phyloP scores from a whole-genome alignment of 2,797 vertebrate genomes.

The Xerus rutilus region DNA sequence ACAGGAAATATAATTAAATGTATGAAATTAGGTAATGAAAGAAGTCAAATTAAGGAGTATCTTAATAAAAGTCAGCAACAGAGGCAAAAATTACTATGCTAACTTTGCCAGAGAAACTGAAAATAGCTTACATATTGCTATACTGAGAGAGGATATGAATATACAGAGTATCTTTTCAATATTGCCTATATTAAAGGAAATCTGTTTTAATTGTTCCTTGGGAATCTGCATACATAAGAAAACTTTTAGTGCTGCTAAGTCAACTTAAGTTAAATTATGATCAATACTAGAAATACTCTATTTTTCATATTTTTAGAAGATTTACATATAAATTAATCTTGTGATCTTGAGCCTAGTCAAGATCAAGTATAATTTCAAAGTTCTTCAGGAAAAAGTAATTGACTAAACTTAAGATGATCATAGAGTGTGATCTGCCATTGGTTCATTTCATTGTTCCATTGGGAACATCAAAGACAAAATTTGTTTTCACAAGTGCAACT shows the following conservation, averaged over 20 bases:
- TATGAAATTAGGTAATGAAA: conserved; percentile 62
- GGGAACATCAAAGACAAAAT: not conserved
- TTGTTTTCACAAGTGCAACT: conserved; percentile 72
- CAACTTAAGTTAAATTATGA: conserved; percentile 49
- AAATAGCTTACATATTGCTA: not conserved
- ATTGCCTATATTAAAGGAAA: not conserved
- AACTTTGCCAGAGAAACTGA: conserved; percentile 50
- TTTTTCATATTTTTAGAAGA: conserved; percentile 30
- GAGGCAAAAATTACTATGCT: not conserved
- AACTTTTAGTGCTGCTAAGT: not conserved
- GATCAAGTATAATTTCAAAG: conserved; percentile 38
- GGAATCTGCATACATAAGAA: not conserved
- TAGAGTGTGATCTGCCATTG: not conserved
- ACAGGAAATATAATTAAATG: not conserved
- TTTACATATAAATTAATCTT: not conserved
- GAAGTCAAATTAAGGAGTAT: conserved; percentile 22
- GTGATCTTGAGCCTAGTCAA: no score
- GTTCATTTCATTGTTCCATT: not conserved
- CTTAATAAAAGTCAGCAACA: conserved; percentile 59
- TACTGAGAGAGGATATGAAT: not conserved
- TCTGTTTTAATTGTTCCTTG: not conserved
- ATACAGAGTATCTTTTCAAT: not conserved
- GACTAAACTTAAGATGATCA: not conserved
- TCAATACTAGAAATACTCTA: not conserved
- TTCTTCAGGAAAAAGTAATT: not conserved